Evolutionary conservation across 2,113 vertebrate genomes (phyloP).

Genomic region (Paralichthys olivaceus): DNA sequence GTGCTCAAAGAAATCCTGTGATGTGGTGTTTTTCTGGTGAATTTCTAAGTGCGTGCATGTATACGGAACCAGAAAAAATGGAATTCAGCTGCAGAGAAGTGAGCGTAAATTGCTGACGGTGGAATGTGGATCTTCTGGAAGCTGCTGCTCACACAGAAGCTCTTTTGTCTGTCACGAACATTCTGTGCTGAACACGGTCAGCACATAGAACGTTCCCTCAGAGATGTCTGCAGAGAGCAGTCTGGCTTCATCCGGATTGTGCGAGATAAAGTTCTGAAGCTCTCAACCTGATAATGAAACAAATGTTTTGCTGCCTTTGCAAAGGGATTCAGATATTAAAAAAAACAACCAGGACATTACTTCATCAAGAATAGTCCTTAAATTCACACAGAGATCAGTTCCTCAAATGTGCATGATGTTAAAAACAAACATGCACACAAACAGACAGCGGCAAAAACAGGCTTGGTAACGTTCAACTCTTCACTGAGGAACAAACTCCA

Average conservation of each 20-base stretch:
- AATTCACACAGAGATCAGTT: no score
- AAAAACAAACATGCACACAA: no score
- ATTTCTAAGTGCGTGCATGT: neutral
- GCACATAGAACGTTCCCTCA: conserved; percentile 6
- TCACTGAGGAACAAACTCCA: neutral
- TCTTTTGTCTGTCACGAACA: conserved; percentile 35
- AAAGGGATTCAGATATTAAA: no score
- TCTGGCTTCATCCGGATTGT: neutral
- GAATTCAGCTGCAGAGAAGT: neutral
- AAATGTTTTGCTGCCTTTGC: no score
- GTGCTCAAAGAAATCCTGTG: neutral
- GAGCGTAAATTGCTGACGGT: conserved; percentile 9
- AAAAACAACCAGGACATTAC: no score
- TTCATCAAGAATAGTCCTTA: no score
- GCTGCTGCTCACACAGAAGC: conserved; percentile 42
- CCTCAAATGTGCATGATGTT: no score
- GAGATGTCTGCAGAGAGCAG: neutral
- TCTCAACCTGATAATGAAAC: neutral
- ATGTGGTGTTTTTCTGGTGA: conserved; percentile 13
- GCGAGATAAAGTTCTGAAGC: neutral
- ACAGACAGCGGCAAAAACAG: no score
- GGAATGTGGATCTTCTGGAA: conserved; percentile 31
- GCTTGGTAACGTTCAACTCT: no score
- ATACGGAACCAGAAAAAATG: neutral
- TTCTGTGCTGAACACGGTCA: conserved; percentile 10